Evolutionary conservation across 1,140 invertebrate genomes (phyloP).

Genomic region (Bilobella aurantiaca): DNA sequence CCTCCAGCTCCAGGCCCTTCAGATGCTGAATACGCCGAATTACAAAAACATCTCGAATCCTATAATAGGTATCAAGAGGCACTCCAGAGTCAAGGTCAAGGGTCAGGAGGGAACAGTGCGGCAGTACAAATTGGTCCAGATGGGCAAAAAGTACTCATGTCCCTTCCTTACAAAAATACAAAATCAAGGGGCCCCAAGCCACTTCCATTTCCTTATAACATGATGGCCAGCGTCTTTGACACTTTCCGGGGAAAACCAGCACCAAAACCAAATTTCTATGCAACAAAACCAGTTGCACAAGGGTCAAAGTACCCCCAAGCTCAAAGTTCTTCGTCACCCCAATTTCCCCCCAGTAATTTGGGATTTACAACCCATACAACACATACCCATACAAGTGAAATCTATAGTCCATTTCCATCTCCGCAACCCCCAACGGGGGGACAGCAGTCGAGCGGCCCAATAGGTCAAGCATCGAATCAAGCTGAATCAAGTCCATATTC

Average conservation of each 20-base stretch:
- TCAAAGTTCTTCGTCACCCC: neutral
- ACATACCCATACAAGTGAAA: neutral
- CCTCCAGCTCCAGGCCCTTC: neutral
- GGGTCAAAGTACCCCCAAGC: neutral
- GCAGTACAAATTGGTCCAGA: neutral
- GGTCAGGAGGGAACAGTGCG: neutral
- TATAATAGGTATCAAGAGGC: neutral
- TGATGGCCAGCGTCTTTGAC: neutral
- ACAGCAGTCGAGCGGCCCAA: neutral
- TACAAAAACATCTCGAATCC: neutral
- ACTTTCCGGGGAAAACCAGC: neutral
- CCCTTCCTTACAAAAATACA: neutral
- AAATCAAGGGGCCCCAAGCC: neutral
- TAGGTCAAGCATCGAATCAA: neutral
- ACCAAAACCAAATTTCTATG: neutral
- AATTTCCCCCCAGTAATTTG: neutral
- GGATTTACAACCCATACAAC: neutral
- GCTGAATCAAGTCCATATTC: neutral
- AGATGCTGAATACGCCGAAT: neutral
- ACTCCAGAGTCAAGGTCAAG: neutral
- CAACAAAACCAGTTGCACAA: neutral
- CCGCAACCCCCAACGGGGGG: neutral
- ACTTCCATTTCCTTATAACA: neutral
- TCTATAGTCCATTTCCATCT: constrained; percentile 1
- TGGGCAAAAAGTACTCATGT: neutral